These are phyloP conservation scores for Eustalomyia histrio DNA, from an alignment of 2,888 invertebrate genomes.

Conservation along the genomic window DNA sequence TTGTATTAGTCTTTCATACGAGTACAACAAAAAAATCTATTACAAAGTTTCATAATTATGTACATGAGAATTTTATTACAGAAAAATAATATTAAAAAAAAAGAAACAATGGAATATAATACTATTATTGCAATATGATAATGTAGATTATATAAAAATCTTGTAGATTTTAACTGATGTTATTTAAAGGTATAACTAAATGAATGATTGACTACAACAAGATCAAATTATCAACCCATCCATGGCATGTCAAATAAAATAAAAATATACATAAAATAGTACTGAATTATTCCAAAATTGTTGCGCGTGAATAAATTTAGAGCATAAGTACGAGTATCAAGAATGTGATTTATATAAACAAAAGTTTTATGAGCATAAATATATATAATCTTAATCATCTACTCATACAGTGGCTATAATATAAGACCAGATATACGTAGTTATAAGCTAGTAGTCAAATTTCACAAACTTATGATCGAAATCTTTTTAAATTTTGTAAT, in stretches of 20 bases:
- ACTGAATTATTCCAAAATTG: slow-evolving; percentile 41
- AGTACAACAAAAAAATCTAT: slow-evolving; percentile 1
- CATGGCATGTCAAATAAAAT: neutral
- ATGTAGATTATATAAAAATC: slow-evolving; percentile 2
- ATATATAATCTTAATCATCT: neutral
- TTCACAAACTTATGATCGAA: no score
- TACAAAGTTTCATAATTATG: slow-evolving; percentile 3
- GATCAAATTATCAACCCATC: neutral
- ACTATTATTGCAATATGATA: slow-evolving; percentile 11
- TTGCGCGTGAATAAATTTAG: slow-evolving; percentile 58
- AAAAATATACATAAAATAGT: neutral
- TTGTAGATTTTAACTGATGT: neutral
- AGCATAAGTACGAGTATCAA: neutral
- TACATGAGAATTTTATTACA: slow-evolving; percentile 4
- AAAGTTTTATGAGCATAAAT: neutral
- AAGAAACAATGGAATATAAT: slow-evolving; percentile 28
- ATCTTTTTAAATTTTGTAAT: no score
- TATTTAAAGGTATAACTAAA: neutral
- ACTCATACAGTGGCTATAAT: no score
- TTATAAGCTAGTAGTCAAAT: no score
- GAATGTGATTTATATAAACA: neutral
- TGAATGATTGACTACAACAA: neutral
- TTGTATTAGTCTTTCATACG: neutral
- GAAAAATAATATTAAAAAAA: neutral
- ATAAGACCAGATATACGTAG: no score